These are phyloP conservation scores for Yponomeuta evonymella DNA, from an alignment of 2,888 invertebrate genomes.

Conservation along the genomic window DNA sequence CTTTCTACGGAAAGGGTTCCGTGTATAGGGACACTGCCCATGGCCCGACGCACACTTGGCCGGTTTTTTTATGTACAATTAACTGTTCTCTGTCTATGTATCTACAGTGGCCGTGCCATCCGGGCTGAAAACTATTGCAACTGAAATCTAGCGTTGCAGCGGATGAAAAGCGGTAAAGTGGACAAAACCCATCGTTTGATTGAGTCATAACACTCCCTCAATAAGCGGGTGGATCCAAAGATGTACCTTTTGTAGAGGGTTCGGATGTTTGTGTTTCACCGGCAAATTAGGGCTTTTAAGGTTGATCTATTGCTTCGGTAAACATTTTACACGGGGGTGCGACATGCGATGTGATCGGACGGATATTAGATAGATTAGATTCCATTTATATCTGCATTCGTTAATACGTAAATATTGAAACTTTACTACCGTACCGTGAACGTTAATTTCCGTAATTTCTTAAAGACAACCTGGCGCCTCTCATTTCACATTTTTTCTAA, in stretches of 20 bases:
- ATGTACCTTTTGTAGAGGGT: conserved; percentile 53
- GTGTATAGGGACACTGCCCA: too few species aligned
- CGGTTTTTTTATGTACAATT: too few species aligned
- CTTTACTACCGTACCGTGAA: too few species aligned
- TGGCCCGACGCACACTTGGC: too few species aligned
- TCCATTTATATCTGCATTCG: too few species aligned
- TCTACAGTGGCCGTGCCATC: too few species aligned
- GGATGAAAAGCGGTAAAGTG: conserved; percentile 8
- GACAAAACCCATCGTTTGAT: conserved; percentile 40
- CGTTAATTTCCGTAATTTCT: too few species aligned
- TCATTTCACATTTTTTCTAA: not conserved
- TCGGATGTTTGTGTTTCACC: conserved; percentile 41
- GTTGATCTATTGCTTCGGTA: conserved; percentile 56
- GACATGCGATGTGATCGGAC: not conserved
- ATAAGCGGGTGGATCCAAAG: conserved; percentile 46
- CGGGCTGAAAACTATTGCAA: not conserved
- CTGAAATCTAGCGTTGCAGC: not conserved
- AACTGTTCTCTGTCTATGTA: too few species aligned
- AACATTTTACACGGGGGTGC: conserved; percentile 25
- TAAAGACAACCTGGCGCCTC: too few species aligned
- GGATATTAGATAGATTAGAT: too few species aligned
- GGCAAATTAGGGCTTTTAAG: conserved; percentile 51
- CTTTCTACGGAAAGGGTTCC: too few species aligned
- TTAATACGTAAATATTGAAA: too few species aligned
- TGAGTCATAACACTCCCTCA: conserved; percentile 63